Conservation (phyloP, 1,140 invertebrate genomes). For the Drosophila tsacasi region DNA sequence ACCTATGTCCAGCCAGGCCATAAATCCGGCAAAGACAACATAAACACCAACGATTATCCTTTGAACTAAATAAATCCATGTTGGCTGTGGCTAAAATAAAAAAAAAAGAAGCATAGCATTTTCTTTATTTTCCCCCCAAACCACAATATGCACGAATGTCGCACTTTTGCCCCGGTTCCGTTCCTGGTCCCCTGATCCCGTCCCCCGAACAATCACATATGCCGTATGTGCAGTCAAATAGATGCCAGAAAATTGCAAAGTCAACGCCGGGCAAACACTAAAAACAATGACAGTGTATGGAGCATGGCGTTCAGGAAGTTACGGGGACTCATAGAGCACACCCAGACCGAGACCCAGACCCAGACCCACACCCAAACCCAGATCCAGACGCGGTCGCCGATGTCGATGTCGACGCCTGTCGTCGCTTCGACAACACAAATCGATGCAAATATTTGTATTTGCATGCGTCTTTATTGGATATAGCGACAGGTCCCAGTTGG, state of each 20-base stretch:
- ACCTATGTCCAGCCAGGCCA: background rate
- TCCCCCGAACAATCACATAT: slow-evolving; percentile 9
- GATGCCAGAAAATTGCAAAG: slow-evolving; percentile 70
- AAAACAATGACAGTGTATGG: slow-evolving; percentile 64
- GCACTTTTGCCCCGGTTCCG: background rate
- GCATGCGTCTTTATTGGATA: slow-evolving; percentile 70
- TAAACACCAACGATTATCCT: background rate
- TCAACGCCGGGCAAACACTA: slow-evolving; percentile 69
- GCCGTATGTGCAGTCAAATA: slow-evolving; percentile 56
- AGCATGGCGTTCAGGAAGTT: slow-evolving; percentile 16
- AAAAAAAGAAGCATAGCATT: slow-evolving; percentile 2
- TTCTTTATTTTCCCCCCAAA: slow-evolving; percentile 1
- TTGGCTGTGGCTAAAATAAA: background rate
- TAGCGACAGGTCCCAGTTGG: slow-evolving; percentile 37
- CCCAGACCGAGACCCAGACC: no score
- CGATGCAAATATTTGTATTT: slow-evolving; percentile 83
- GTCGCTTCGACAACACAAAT: slow-evolving; percentile 71
- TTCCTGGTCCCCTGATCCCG: background rate
- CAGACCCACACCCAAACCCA: background rate
- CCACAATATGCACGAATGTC: slow-evolving; percentile 4
- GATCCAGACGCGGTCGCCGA: background rate
- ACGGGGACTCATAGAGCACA: background rate
- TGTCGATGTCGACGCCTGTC: slow-evolving; percentile 30
- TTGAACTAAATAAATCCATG: slow-evolving; percentile 11
- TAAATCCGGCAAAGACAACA: background rate